Conservation (phyloP, 2,888 invertebrate species). For the Rhogogaster chlorosoma region DNA sequence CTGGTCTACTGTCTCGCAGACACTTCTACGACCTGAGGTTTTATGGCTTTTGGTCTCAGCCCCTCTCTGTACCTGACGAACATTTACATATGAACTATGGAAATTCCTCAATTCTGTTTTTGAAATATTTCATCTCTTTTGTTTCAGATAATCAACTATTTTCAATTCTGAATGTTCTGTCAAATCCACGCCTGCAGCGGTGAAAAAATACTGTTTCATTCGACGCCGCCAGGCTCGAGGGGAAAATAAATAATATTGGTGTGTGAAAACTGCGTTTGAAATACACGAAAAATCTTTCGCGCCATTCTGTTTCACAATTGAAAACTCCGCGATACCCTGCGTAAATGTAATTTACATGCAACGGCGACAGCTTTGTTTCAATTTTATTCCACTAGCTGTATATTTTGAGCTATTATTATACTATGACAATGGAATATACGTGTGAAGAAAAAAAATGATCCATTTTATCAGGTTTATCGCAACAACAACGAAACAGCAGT, state of each 20-base stretch:
- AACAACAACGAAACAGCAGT: neutral
- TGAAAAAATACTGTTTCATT: conserved; percentile 18
- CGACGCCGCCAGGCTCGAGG: neutral
- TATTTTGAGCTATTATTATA: neutral
- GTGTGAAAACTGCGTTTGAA: neutral
- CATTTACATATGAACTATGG: neutral
- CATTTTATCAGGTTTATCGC: neutral
- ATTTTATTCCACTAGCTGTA: neutral
- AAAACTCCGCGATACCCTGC: neutral
- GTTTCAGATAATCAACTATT: neutral
- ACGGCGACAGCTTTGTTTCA: neutral
- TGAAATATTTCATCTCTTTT: neutral
- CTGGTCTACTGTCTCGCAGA: conserved; percentile 5
- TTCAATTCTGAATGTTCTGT: neutral
- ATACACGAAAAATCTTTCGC: neutral
- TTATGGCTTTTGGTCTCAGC: neutral
- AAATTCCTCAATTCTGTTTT: neutral
- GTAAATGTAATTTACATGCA: neutral
- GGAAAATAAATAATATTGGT: neutral
- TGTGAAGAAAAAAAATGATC: neutral
- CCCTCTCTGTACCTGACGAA: neutral
- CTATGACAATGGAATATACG: neutral
- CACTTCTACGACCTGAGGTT: neutral
- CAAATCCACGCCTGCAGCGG: conserved; percentile 11
- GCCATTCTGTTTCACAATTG: neutral